Base-by-base conservation (phyloP, 2,888 invertebrate genomes). In the Nebria salina region DNA sequence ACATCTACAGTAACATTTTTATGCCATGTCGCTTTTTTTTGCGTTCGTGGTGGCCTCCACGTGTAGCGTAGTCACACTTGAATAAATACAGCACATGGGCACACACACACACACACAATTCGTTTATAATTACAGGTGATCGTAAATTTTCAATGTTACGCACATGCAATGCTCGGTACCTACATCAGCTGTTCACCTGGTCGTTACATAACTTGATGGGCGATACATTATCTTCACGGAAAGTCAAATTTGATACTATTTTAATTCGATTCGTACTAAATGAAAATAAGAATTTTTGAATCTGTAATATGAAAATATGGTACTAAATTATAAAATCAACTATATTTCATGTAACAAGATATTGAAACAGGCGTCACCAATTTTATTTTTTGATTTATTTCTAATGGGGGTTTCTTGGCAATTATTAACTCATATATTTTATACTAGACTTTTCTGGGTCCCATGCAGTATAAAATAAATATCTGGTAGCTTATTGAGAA, bases 341-440 rank as follows among this genome's bases (percentile, higher is more conserved):
- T 26, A 80, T 80, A 75, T 80, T 80, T 80, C 75, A 80, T 75
- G 75, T 80, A 75, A 75, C 75, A 75, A 65, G 79, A 75, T 68
- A 80, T 80, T 68, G 80, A 75, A 11, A 75, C 80, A 26, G 66
- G 66, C 73, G 80, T 75, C 80, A 80, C 72, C 80, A 75, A 80
- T 80, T 80, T 80, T 72, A 70, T 42, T 70, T 34, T 80, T 80
- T 80, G 80, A 80, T 80, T 80, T 80, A 80, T 80, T 75, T 72
- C 70, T 75, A 80, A 80, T 54, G 54, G 54, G 13, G 54, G 54
- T 13, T 54, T 68, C 68, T 25, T 26, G 26, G 26, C 68, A 68
- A 20, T 68, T 20, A 68, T 68, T 68, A 68, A 68, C 68, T 25
- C 9, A 26, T 68, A 15, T 25, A 26, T 26, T 68, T 68, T 68